Evolutionary conservation across 2,888 invertebrate species (phyloP).

Genomic region (Toxonevra muliebris): DNA sequence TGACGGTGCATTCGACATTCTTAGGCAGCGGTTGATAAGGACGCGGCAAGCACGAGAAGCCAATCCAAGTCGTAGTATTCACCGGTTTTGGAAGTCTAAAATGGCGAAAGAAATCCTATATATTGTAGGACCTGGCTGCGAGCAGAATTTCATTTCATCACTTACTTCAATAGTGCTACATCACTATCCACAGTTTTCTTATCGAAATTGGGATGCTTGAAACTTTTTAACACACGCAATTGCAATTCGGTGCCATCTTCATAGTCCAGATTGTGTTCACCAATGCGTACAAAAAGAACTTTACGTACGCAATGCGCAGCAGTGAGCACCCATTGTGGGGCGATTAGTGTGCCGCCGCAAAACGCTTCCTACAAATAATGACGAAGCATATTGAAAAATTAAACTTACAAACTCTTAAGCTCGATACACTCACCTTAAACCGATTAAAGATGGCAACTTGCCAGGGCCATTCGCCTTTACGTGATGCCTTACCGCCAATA

Average conservation of each 20-base stretch:
- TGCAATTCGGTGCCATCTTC: constrained; percentile 82
- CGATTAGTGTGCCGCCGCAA: constrained; percentile 86
- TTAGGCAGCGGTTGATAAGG: constrained; percentile 73
- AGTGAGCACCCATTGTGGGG: constrained; percentile 84
- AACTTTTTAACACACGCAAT: constrained; percentile 76
- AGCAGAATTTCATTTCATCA: background rate
- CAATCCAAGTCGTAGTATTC: constrained; percentile 64
- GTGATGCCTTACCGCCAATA: constrained; percentile 84
- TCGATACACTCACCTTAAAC: constrained; percentile 73
- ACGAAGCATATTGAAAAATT: background rate
- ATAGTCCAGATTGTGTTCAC: constrained; percentile 83
- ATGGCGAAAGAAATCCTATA: no score
- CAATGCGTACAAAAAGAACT: constrained; percentile 80
- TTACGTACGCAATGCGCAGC: constrained; percentile 87
- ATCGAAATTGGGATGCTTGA: constrained; percentile 86
- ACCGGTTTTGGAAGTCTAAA: constrained; percentile 60
- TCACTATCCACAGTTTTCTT: constrained; percentile 92
- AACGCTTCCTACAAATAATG: constrained; percentile 77
- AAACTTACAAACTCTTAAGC: background rate
- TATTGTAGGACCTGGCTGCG: background rate
- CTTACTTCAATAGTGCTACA: constrained; percentile 81
- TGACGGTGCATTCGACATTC: constrained; percentile 79
- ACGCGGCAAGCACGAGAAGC: constrained; percentile 84
- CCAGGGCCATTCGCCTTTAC: constrained; percentile 92
- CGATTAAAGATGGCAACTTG: constrained; percentile 90